Percentiles rank a stretch among this genome's conserved stretches.
Evolutionary conservation across 2,113 vertebrate genomes (phyloP).

Genomic region (Tretioscincus oriximinensis): DNA sequence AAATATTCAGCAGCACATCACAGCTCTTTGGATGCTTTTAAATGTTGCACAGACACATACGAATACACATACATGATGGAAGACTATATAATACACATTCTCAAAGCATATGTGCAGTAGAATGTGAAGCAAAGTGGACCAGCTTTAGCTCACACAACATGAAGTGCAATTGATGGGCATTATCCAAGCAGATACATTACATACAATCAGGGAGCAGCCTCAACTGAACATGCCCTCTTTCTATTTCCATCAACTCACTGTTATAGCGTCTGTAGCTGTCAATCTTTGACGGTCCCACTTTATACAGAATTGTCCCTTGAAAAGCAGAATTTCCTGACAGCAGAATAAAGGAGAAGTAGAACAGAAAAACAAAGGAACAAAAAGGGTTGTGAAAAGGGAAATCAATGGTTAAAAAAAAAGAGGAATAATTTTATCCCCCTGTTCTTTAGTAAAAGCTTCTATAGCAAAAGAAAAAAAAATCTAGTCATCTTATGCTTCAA

Average conservation of each 20-base stretch:
- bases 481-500: slow-evolving; percentile 42
- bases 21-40: neutral
- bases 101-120: slow-evolving; percentile 54
- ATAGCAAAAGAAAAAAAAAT: slow-evolving; percentile 65
- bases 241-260: slow-evolving; percentile 77
- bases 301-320: slow-evolving; percentile 82
- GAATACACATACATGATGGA: slow-evolving; percentile 62
- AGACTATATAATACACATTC: slow-evolving; percentile 58
- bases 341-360: slow-evolving; percentile 72
- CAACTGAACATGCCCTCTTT: slow-evolving; percentile 63
- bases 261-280: slow-evolving; percentile 84
- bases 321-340: slow-evolving; percentile 84
- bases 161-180: slow-evolving; percentile 56
- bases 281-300: slow-evolving; percentile 77
- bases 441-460: slow-evolving; percentile 63
- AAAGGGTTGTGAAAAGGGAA: slow-evolving; percentile 49
- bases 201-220: slow-evolving; percentile 65
- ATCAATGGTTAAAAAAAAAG: slow-evolving; percentile 74
- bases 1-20: neutral
- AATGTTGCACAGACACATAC: slow-evolving; percentile 37
- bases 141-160: slow-evolving; percentile 64
- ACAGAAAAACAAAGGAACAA: slow-evolving; percentile 57
- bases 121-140: slow-evolving; percentile 59
- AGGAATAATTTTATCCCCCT: slow-evolving; percentile 77
- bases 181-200: slow-evolving; percentile 58